phyloP scores from a whole-genome alignment of 1,140 invertebrate genomes.

The Listronotus bonariensis region DNA sequence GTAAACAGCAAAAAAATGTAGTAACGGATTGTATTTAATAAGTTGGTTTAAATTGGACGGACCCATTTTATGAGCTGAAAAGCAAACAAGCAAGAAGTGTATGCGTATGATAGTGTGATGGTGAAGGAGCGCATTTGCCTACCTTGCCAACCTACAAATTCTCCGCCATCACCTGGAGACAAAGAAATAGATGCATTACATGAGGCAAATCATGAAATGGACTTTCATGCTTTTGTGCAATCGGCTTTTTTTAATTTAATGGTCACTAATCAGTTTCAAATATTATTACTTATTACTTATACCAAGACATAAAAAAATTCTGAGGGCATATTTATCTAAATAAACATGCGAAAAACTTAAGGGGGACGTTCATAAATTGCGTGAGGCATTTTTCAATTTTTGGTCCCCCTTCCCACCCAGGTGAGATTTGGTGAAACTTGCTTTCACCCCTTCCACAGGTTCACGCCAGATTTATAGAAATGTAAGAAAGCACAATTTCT shows the following conservation, averaged over 20 bases:
- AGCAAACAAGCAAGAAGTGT: constrained; percentile 51
- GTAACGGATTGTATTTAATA: too few relatives aligned
- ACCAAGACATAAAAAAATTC: too few relatives aligned
- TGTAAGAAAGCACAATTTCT: too few relatives aligned
- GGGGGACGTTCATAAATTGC: too few relatives aligned
- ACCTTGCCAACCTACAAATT: constrained; percentile 86
- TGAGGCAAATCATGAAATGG: constrained; percentile 54
- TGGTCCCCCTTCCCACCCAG: too few relatives aligned
- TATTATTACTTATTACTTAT: constrained; percentile 29
- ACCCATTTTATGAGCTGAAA: constrained; percentile 27
- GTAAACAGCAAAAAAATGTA: too few relatives aligned
- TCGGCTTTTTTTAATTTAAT: constrained; percentile 40
- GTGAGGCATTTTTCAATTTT: too few relatives aligned
- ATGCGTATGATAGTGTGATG: constrained; percentile 49
- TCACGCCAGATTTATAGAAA: too few relatives aligned
- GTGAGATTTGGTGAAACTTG: too few relatives aligned
- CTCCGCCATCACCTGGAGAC: constrained; percentile 76
- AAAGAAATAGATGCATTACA: constrained; percentile 59
- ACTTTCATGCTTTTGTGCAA: constrained; percentile 53
- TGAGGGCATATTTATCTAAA: too few relatives aligned
- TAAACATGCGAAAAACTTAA: too few relatives aligned
- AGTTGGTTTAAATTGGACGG: not conserved
- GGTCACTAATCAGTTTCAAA: constrained; percentile 23
- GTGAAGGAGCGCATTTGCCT: constrained; percentile 62
- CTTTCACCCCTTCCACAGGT: too few relatives aligned